Conservation (phyloP, 2,797 vertebrate genomes). For the Pempheris klunzingeri region DNA sequence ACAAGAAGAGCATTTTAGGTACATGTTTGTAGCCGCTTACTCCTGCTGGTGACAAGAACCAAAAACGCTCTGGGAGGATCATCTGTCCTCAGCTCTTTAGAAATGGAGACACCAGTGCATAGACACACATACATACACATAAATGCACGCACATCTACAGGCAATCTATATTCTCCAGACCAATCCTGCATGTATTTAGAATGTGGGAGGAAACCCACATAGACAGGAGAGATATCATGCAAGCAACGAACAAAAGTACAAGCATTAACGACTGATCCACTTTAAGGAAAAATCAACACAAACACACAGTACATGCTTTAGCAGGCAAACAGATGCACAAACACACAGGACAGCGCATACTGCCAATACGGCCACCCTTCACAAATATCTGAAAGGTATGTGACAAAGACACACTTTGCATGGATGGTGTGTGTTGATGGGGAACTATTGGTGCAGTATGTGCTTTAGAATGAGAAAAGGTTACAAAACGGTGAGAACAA, state of each 20-base stretch:
- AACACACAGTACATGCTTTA: neutral
- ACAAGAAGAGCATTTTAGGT: neutral
- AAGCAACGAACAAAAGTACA: slow-evolving; percentile 7
- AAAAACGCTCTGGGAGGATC: neutral
- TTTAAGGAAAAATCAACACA: neutral
- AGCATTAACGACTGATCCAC: neutral
- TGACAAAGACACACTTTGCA: neutral
- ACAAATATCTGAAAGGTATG: neutral
- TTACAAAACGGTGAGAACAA: neutral
- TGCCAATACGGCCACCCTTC: neutral
- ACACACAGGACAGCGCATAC: neutral
- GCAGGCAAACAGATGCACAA: neutral
- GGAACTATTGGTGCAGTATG: neutral
- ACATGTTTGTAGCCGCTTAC: neutral
- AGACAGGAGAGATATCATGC: neutral
- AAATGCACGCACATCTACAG: too few species aligned
- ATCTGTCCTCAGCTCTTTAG: neutral
- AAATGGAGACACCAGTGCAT: neutral
- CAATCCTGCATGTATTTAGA: neutral
- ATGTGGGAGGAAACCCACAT: neutral
- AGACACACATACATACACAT: neutral
- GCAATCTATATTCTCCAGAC: neutral
- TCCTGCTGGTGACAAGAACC: neutral
- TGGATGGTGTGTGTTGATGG: neutral
- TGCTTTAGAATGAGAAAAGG: neutral